Base-by-base conservation (phyloP, 2,113 vertebrate species). In the Crotalus helleri region DNA sequence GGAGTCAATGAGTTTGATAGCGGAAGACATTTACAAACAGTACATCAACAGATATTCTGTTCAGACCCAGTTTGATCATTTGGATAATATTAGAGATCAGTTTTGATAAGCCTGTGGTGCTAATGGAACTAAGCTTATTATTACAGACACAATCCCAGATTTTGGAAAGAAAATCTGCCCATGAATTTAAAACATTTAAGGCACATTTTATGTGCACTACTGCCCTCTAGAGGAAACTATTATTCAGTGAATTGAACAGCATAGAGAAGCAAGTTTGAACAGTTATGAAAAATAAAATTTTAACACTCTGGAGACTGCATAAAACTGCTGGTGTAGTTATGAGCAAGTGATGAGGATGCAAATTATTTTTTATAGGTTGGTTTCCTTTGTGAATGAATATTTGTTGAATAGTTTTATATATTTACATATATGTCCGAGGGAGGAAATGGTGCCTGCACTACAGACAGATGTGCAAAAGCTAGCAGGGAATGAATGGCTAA, bases 151-250 rank as follows among this genome's bases (percentile, higher is more conserved):
- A n/a, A 39, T 54, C 51, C 53, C 29, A 17, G 24, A 46, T 44
- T 46, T 39, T 44, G 39, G 26, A 24, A 81, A 55, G 53, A 58
- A 89, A 24, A 85, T 91, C 17, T 85, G n/a, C 15, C 7, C 53
- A 88, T 44, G 21, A 44, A 23, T 15, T 69, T 51, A 92, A 92
- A 88, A 85, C 44, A 81, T 81, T 81, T 81, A 21, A 44, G 21
- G 33, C 17, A 81, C 74, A 12, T 39, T 89, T 74, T 57, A 9
- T 57, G 39, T 74, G 33, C 23, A 74, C 61, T 92, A 57, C 92
- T 92, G 87, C 87, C 87, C 61, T 89, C 92, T 92, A 92, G 19
- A 89, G 92, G 92, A 81, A 57, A 19, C 13, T 81, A 13, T 49
- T 74, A 57, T 29, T 57, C 19, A 64, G 57, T 23, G 51, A 59